Base-by-base conservation (phyloP, 2,888 invertebrate species). In the Sminthurinus aureus region DNA sequence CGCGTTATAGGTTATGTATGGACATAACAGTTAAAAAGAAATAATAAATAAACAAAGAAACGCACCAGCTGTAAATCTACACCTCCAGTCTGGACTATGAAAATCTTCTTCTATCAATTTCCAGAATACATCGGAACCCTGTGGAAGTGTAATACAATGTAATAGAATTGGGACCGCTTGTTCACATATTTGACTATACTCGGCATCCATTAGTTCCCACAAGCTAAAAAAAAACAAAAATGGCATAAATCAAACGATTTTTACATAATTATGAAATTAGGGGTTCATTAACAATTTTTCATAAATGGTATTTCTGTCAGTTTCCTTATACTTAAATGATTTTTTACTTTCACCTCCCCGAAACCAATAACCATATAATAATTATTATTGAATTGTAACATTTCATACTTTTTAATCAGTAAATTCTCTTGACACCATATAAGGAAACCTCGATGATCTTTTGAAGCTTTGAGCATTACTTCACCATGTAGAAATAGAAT, bases 381-480 rank as follows among this genome's bases (percentile, higher is more conserved):
- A n/a, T n/a, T n/a, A n/a, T n/a, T n/a, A n/a, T n/a, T n/a, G n/a
- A n/a, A n/a, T n/a, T n/a, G n/a, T n/a, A n/a, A n/a, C n/a, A n/a
- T n/a, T 8, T 20, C 50, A 50, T 91, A 97, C 97, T 96, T 96
- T 90, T 96, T 96, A 85, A 99, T 96, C 3, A 99, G 92, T 66
- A 97, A 91, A 90, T 98, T 98, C 91, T 98, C 97, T 90, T 99
- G 98, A 87, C 96, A 96, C 96, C 97, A 98, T 88, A 97, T 96
- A 84, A 98, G 95, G 91, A 98, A 96, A 81, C 97, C 96, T 88
- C 95, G 93, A 89, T 98, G 96, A 89, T 98, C 97, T 84, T 95
- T 94, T 0, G 97, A 93, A 0, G 96, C 95, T 89, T 94, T 94
- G 20, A 93, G 93, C 87, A 97, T 93, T n/a, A 97, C 96, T 90